Evolutionary conservation across 1,140 invertebrate genomes (phyloP), one percentile per base, ranked within the genome.

Genomic region (Idris sp.): DNA sequence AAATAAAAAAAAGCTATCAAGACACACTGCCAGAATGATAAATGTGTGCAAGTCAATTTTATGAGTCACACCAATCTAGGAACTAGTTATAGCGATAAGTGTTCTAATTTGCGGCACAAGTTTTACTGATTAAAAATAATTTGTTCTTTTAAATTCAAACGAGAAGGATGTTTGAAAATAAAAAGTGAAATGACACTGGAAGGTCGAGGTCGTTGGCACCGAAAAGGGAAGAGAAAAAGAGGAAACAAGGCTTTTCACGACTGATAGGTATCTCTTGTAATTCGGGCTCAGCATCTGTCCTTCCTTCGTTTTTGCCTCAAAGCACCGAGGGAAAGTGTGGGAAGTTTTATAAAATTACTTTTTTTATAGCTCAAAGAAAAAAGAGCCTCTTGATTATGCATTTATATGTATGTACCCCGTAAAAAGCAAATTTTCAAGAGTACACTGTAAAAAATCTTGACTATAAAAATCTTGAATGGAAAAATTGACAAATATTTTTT

Each of bases 131-230:
- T 58, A 36, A 40, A 54, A 30, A n/a, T n/a, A n/a, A n/a, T n/a
- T n/a, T n/a, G n/a, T n/a, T n/a, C n/a, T n/a, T n/a, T n/a, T n/a
- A n/a, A n/a, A n/a, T n/a, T n/a, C n/a, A n/a, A n/a, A n/a, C n/a
- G n/a, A n/a, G n/a, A 10, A 38, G n/a, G 46, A 36, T 51, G 35
- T 51, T 16, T 26, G 16, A 13, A 8, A 4, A 18, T 38, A 65
- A 54, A 53, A 56, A 38, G 35, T 18, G 51, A 58, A 49, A 49
- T 11, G 18, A 69, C 26, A 54, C 36, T 59, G 67, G 67, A 69
- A 61, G 67, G 67, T 71, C 67, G 67, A 71, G 67, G 67, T 71
- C 67, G 56, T 71, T 61, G 48, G 56, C 67, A 56, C 36, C 28
- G 11, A 35, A 36, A 48, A 51, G 14, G 33, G 22, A 3, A 25